A percentile compares a stretch with the other conserved stretches of the same genome.
Conservation (phyloP, 2,113 vertebrate species). For the Athene noctua region DNA sequence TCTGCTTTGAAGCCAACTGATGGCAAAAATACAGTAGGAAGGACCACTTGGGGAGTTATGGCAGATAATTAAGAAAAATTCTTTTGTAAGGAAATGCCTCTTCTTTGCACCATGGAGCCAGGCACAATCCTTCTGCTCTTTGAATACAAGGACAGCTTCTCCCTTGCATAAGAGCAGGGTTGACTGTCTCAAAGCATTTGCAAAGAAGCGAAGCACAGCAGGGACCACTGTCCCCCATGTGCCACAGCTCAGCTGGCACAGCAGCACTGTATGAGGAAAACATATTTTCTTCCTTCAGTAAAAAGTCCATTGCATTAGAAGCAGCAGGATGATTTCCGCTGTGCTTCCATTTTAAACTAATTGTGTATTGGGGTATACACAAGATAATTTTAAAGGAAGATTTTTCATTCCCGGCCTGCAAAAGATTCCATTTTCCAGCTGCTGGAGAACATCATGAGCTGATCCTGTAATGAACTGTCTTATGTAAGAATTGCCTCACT, state of each 20-base stretch:
- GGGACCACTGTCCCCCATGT: not conserved
- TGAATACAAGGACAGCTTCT: not conserved
- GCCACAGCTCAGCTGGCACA: not conserved
- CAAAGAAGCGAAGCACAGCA: not conserved
- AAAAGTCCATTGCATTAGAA: not conserved
- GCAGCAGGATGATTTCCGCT: not conserved
- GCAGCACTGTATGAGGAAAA: not conserved
- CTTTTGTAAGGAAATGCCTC: not conserved
- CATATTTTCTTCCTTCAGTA: not conserved
- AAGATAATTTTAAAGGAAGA: not conserved
- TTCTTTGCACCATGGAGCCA: not conserved
- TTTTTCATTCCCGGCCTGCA: not conserved
- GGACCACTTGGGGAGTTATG: not conserved
- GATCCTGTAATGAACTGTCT: constrained; percentile 34
- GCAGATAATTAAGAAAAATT: not conserved
- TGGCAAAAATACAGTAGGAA: not conserved
- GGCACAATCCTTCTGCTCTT: not conserved
- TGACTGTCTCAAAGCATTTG: not conserved
- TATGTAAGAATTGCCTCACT: constrained; percentile 23
- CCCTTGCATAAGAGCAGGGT: not conserved
- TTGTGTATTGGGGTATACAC: not conserved
- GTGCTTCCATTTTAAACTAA: not conserved
- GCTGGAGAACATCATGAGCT: constrained; percentile 17
- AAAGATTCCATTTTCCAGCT: constrained; percentile 19
- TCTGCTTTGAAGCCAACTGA: not conserved